Evolutionary conservation across 64 coral and sea anemone genomes (phyloP), one percentile per base, ranked within the genome.

Genomic region (Anthopleura sola): DNA sequence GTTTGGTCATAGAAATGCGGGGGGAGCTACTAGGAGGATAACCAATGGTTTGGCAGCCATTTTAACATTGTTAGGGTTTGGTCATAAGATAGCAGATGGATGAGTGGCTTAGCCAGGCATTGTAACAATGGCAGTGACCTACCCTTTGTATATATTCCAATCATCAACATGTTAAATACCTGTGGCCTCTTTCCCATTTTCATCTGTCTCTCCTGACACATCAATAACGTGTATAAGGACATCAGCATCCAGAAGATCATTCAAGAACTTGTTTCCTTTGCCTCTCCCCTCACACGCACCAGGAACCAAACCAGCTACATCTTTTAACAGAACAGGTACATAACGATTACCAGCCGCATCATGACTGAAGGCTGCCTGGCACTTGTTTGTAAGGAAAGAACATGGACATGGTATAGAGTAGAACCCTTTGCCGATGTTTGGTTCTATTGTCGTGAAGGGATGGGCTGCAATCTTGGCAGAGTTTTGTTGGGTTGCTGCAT

Each of bases 161-260:
- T 44, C 40, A 44, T 44, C 40, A 44, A 44, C 40, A 17, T 53
- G 14, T 13, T 53, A 53, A 53, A 53, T 71, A 95, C 93, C 93
- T 81, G 75, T 74, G 17, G 93, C 86, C 49, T 68, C 86, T 81
- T 91, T 91, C 86, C 93, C 93, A 88, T 88, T 84, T 86, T 95
- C 89, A 82, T 95, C 93, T 76, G 93, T 86, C 84, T 95, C 89
- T 18, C 93, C 93, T 49, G 93, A 95, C n/a, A 88, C 71, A 57
- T 95, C 93, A 76, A 95, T 78, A 0, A 95, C 89, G 83, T 95
- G 93, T 88, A 95, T 78, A 29, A 95, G 82, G 19, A 95, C 93
- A 88, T 95, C 89, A 31, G 93, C 93, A 86, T 95, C 93, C 15
- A 95, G 68, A 79, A 95, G 60, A 68, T 95, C 93, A 95, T 88